Evolutionary conservation across 1,140 invertebrate species (phyloP), one percentile per base, ranked within the genome.

Genomic region (Cotesia glomerata): DNA sequence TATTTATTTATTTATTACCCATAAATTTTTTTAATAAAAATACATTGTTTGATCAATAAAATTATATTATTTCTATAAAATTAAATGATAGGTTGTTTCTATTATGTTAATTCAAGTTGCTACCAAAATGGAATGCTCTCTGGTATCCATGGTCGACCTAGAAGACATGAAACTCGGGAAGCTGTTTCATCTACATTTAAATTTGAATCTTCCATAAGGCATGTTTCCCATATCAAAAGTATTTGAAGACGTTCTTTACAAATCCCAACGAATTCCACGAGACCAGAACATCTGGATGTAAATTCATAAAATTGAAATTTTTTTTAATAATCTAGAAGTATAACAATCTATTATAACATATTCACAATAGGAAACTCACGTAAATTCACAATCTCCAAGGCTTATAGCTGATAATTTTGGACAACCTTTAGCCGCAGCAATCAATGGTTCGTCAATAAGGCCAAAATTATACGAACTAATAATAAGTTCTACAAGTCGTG

Each of bases 51-150:
- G 26, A 26, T 26, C 26, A 26, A 26, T 26, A 26, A 26, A 0
- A 26, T 26, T 2, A 26, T 26, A 2, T 3, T 26, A 26, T 26
- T 26, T 26, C 26, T 26, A 26, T 26, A 26, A 26, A 26, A 26
- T 26, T 26, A 26, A 26, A 26, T 26, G 26, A 26, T 26, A 26
- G 26, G 26, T 26, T 26, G 2, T 26, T 26, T 26, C 26, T 26
- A 26, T 26, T 26, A 3, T 26, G 1, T 39, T 13, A 71, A 52
- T 54, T 35, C 8, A 5, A 45, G 54, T 3, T 52, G 14, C 11
- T 45, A 87, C 79, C 84, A 87, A 18, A 81, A 75, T n/a, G 86
- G 85, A 36, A 86, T 80, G 51, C 79, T 86, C 75, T 87, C 84
- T 5, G 86, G 86, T 64, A 81, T 71, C 86, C 86, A 87, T 4